Base-by-base conservation (phyloP, 2,888 invertebrate species). In the Nomada goodeniana region DNA sequence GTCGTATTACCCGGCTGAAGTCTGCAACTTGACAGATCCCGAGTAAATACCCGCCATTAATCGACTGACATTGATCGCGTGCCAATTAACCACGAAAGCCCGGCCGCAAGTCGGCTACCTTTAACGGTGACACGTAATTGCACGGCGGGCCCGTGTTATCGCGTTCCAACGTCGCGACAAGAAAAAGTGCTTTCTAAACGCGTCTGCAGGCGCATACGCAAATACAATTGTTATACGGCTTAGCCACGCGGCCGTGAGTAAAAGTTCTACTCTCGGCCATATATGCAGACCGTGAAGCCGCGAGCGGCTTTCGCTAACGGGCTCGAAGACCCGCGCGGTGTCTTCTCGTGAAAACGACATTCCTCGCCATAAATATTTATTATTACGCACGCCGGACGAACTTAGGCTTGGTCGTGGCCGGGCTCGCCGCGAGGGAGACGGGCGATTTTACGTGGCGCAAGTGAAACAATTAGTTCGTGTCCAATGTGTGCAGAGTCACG, bases 221-320 rank as follows among this genome's bases (percentile, higher is more conserved):
- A 81, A 65, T 29, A 71, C 71, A 60, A 68, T 68, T 47, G 74
- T 36, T 89, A 88, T 88, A 88, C 86, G 85, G 88, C 89, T 90
- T 87, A 90, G 88, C 88, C 55, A 36, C 65, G 83, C 78, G 86
- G 73, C 79, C 80, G 85, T 82, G 86, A 90, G 91, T 91, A 91
- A 91, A 90, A 91, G 90, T 90, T 89, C 86, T 82, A 42, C 70
- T 86, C 86, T 89, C 80, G 82, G 85, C 85, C 89, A 88, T 89
- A 89, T 89, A 91, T 90, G 89, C 90, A 88, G 90, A 91, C 89
- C 87, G 88, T 88, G 90, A 91, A 90, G 89, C 83, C 83, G 80
- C 60, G n/a, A 23, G 83, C 83, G 85, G 87, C 89, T 90, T 90
- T 91, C 90, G 90, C 88, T 89, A 63, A 75, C 75, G 47, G 61